Base-by-base conservation (phyloP, 2,888 invertebrate species). In the Ptilodon capucinus region DNA sequence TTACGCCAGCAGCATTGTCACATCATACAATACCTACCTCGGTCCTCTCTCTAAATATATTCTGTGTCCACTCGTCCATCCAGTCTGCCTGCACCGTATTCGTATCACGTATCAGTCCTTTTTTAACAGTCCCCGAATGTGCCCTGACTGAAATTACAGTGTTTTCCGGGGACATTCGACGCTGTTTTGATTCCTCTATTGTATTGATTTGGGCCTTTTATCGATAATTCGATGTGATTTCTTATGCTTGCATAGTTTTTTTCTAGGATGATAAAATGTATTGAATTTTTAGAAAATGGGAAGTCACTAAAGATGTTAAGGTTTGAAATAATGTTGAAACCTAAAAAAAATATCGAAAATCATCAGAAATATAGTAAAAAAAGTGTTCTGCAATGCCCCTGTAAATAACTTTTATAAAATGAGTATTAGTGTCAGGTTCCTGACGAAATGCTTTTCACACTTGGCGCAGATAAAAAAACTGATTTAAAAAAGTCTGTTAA, bases 111-210 rank as follows among this genome's bases (percentile, higher is more conserved):
- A 44, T 64, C 19, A 59, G 46, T 67, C 69, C 74, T 84, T 84
- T 86, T 81, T 81, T 81, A 82, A 83, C 80, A 74, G 75, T 66
- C 67, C 63, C 67, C 57, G 81, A 80, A 84, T 86, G 86, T 84
- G 87, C 81, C 51, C 74, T 54, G 86, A 86, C 85, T 88, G 68
- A 89, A 89, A 89, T 88, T 84, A 86, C 82, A 82, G 84, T 87
- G 81, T 86, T 89, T 86, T 82, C 65, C 73, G 52, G 62, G 62
- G 71, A 71, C 74, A 71, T 76, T 68, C 71, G 45, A 65, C 71
- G 74, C 68, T 77, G 79, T 83, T 88, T 84, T 86, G 88, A 86
- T 88, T 88, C 77, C 72, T 69, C 80, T 75, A 79, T 83, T 83
- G 78, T 79, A 70, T 68, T 60, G 68, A 60, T 46, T 53, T 44